These are phyloP conservation scores for Coelopa frigida DNA, from an alignment of 1,140 invertebrate genomes.

Conservation along the genomic window DNA sequence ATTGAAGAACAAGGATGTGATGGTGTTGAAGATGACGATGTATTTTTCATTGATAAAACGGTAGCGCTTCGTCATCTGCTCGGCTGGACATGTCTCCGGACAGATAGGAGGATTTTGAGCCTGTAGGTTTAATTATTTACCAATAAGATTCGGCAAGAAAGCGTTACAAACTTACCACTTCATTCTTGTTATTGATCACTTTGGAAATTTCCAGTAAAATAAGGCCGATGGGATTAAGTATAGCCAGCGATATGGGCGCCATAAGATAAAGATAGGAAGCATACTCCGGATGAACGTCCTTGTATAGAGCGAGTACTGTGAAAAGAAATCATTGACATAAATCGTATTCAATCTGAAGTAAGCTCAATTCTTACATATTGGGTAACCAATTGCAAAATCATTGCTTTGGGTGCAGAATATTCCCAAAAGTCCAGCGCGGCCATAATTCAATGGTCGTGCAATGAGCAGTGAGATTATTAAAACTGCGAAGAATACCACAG, in stretches of 20 bases:
- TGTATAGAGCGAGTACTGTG: slow-evolving; percentile 68
- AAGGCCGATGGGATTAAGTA: slow-evolving; percentile 90
- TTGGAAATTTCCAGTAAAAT: slow-evolving; percentile 81
- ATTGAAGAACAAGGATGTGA: slow-evolving; percentile 73
- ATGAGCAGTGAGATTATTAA: slow-evolving; percentile 71
- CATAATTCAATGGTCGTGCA: slow-evolving; percentile 70
- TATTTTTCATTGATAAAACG: slow-evolving; percentile 37
- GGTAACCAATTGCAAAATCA: slow-evolving; percentile 95
- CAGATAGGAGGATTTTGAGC: slow-evolving; percentile 29
- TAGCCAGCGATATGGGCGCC: slow-evolving; percentile 86
- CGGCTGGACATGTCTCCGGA: slow-evolving; percentile 36
- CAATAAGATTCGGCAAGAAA: neutral
- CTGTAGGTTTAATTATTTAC: slow-evolving; percentile 9
- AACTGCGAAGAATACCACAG: slow-evolving; percentile 76
- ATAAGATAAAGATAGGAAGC: slow-evolving; percentile 86
- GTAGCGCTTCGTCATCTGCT: slow-evolving; percentile 29
- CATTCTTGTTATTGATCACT: slow-evolving; percentile 44
- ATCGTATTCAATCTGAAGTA: neutral
- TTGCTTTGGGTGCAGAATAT: slow-evolving; percentile 97
- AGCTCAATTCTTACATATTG: slow-evolving; percentile 68
- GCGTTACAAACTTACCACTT: slow-evolving; percentile 17
- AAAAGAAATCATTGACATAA: slow-evolving; percentile 21
- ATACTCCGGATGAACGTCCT: slow-evolving; percentile 79
- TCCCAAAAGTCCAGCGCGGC: slow-evolving; percentile 80
- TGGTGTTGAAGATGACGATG: slow-evolving; percentile 44